Evolutionary conservation across 2,888 invertebrate genomes (phyloP), one percentile per base, ranked within the genome.

Genomic region (Heliconius sara): DNA sequence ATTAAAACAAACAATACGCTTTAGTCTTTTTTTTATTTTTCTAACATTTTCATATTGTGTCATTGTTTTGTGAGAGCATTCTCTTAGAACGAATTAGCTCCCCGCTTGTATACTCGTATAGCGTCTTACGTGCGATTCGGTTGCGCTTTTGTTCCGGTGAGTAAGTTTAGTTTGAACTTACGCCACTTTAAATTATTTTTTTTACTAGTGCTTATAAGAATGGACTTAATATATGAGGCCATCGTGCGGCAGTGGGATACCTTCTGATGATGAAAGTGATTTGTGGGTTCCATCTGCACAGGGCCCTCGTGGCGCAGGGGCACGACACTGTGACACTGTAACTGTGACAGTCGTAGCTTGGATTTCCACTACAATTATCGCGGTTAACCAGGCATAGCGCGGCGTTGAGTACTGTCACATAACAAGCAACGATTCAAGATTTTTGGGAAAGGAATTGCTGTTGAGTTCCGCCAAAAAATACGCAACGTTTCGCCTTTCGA

Each of bases 101-200:
- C 74, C 74, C 78, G 67, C 52, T 60, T 60, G 19, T 19, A 52
- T 52, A 34, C 34, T 34, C 34, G 34, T 34, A 52, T 43, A 68
- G n/a, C 75, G 30, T 74, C 74, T 79, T 75, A 79, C 47, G 60
- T 63, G 68, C 10, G 67, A 52, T 66, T 79, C 72, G 70, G 66
- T 79, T 79, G 71, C 76, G 76, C 76, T 79, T 76, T 79, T 79
- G 79, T 76, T 72, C 52, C 65, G 34, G 16, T 79, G 76, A 66
- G 72, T 72, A 79, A 76, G 76, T 71, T 76, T 66, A 71, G 39
- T 34, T 71, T 39, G 19, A 76, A 76, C 71, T 70, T 43, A 63
- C 52, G 57, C 60, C 78, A 68, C 27, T 75, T 30, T n/a, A 47
- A 78, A 74, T 68, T 74, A 30, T n/a, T 22, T 78, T 78, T 74